Evolutionary conservation across 2,113 vertebrate genomes (phyloP), one percentile per base, ranked within the genome.

Genomic region (Oceanodroma tethys): DNA sequence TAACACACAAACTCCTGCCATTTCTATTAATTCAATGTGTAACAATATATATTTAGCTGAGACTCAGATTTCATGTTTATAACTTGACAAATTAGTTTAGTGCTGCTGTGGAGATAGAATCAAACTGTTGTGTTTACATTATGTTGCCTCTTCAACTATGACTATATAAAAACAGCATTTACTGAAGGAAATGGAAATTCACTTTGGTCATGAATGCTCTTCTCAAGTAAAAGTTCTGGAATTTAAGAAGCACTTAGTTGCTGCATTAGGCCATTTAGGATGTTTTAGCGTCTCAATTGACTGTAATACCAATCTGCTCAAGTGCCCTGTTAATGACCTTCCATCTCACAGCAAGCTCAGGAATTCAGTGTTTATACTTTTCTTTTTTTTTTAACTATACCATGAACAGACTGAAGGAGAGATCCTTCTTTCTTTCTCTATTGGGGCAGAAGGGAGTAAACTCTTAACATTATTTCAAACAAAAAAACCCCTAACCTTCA

Each of bases 181-280:
- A 97, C 87, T 86, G 95, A 97, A 98, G 98, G 94, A 97, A 98
- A 96, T 97, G 95, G 94, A 97, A 98, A 98, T 97, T 97, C 96
- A 97, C 95, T 97, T 97, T 97, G 85, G 94, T 96, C 95, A 84
- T 91, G 96, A 96, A 96, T 95, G 68, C 89, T 86, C 70, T 68
- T 92, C 94, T 98, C 95, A 94, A 98, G 97, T 98, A 98, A 98
- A 98, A 98, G 98, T 98, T 98, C 98, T 98, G 98, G 98, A 99
- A 99, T 98, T 98, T 98, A 98, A 98, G 98, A 99, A 98, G 98
- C 98, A 98, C 98, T 99, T 98, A 98, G 98, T 98, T 98, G 97
- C 96, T 98, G 98, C 98, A 98, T 98, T 98, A 98, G 98, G 97
- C 98, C 98, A 98, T 98, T 98, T 98, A 98, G 98, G 98, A 98